A percentile compares a stretch with the other conserved stretches of the same genome.
phyloP scores from a whole-genome alignment of 2,797 vertebrate genomes.

The Liasis olivaceus region DNA sequence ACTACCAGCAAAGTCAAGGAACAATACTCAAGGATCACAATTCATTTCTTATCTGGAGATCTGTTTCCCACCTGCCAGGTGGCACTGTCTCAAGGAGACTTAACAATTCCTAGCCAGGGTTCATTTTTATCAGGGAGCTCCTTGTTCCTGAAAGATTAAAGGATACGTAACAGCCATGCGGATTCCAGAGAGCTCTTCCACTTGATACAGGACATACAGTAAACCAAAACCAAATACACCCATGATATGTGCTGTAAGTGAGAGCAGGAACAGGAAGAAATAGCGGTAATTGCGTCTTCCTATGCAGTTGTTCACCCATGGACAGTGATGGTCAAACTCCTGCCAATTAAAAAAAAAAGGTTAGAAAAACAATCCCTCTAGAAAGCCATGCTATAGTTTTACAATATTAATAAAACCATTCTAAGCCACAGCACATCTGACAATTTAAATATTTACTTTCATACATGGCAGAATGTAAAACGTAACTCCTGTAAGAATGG shows the following conservation, averaged over 20 bases:
- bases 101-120: not conserved
- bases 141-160: fast-evolving
- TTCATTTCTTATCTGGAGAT: not conserved
- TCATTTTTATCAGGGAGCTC: not conserved
- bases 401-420: not conserved
- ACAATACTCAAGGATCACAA: not conserved
- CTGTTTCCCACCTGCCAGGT: fast-evolving
- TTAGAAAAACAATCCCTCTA: not conserved
- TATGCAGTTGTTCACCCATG: slow-evolving; percentile 99
- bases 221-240: slow-evolving; percentile 93
- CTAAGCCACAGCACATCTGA: not conserved
- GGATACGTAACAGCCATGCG: slow-evolving; percentile 96
- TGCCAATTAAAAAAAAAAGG: slow-evolving; percentile 56
- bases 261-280: slow-evolving; percentile 97
- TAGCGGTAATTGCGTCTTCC: slow-evolving; percentile 97
- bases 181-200: slow-evolving; percentile 85
- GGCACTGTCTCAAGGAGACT: not conserved
- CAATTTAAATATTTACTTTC: not conserved
- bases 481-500: not conserved
- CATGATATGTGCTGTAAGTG: slow-evolving; percentile 92
- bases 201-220: slow-evolving; percentile 89
- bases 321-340: slow-evolving; percentile 99
- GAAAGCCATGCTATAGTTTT: not conserved
- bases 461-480: not conserved
- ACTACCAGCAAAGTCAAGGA: slow-evolving; percentile 77